These are phyloP conservation scores for Drosophila tropicalis DNA, from an alignment of 1,140 invertebrate species.

Conservation along the genomic window DNA sequence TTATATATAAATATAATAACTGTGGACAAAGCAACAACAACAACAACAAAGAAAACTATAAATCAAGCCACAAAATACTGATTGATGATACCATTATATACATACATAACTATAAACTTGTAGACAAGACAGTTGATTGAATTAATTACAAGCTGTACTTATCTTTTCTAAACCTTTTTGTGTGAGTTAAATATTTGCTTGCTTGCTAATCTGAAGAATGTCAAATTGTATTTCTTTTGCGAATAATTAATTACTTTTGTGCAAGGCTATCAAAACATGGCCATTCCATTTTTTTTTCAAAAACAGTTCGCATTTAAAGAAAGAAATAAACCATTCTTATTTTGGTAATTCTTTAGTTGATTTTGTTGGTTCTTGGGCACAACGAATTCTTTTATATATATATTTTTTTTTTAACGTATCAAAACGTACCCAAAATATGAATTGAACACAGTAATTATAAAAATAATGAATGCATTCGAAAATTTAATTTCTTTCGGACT, in stretches of 20 bases:
- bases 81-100: not conserved
- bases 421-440: not conserved
- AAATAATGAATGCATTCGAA: conserved; percentile 7
- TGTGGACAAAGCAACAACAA: conserved; percentile 29
- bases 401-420: too few species aligned
- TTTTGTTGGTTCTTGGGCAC: conserved; percentile 13
- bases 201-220: too few species aligned
- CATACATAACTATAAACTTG: not conserved
- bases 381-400: not conserved
- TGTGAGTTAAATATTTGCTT: not conserved
- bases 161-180: not conserved
- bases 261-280: not conserved
- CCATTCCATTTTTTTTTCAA: not conserved
- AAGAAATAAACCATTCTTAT: not conserved
- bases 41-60: not conserved
- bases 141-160: not conserved
- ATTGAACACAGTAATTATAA: not conserved
- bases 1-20: conserved; percentile 45
- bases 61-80: conserved; percentile 24
- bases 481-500: conserved; percentile 1
- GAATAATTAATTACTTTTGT: not conserved
- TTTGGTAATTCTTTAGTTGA: not conserved
- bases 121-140: not conserved
- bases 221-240: too few species aligned
- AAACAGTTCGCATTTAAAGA: too few species aligned